Conservation (phyloP, 2,113 vertebrate species). For the Ceyx margarethae region DNA sequence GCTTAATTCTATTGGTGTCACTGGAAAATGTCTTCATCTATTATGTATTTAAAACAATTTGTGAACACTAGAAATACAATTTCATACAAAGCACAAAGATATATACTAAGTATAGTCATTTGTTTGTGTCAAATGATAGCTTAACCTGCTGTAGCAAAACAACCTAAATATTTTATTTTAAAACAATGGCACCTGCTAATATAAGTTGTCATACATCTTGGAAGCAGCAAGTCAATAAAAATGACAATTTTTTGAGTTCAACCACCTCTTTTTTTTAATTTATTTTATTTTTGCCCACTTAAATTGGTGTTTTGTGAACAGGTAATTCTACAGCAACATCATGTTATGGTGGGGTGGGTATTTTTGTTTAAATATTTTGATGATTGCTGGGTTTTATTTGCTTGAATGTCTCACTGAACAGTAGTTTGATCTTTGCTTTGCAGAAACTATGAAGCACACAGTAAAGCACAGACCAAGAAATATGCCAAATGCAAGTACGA, state of each 20-base stretch:
- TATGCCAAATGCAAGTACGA: conserved; percentile 94
- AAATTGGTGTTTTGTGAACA: neutral
- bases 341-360: no score
- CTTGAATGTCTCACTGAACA: neutral
- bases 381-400: neutral
- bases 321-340: neutral
- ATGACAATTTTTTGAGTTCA: neutral
- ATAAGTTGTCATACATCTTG: neutral
- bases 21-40: neutral
- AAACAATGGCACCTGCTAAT: neutral
- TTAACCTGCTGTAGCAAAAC: neutral
- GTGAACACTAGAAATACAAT: neutral
- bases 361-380: neutral
- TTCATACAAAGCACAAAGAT: neutral
- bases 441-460: conserved; percentile 80
- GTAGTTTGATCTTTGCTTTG: conserved; percentile 15
- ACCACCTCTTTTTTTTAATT: neutral
- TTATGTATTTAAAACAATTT: neutral
- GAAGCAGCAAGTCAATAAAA: neutral
- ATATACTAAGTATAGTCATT: neutral
- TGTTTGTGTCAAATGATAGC: neutral
- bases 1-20: neutral
- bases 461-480: conserved; percentile 75
- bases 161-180: neutral
- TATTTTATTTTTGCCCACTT: neutral